A percentile compares a stretch with the other conserved stretches of the same genome.
phyloP scores from a whole-genome alignment of 2,797 vertebrate species.

The Tachyglossus aculeatus region DNA sequence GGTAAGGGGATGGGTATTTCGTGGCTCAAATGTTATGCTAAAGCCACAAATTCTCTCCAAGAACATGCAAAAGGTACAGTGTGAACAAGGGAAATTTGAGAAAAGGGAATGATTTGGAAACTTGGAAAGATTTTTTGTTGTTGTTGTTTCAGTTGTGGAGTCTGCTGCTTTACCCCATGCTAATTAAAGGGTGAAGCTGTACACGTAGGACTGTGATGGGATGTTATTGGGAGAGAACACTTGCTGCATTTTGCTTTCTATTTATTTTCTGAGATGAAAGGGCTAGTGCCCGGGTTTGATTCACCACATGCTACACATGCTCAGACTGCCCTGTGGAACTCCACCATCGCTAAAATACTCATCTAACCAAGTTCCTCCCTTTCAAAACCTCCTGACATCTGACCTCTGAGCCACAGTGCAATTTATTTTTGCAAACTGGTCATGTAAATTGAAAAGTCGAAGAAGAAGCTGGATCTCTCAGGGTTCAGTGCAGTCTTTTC shows the following conservation, averaged over 20 bases:
- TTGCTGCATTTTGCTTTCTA: slow-evolving; percentile 7
- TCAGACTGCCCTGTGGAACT: neutral
- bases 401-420: neutral
- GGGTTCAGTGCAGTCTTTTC: no score
- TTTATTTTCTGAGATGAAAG: slow-evolving; percentile 14
- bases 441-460: neutral
- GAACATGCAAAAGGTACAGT: neutral
- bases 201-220: slow-evolving; percentile 2
- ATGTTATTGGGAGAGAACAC: slow-evolving; percentile 28
- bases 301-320: slow-evolving; percentile 10
- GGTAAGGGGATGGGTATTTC: slow-evolving; percentile 42
- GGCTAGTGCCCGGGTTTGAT: slow-evolving; percentile 19
- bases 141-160: slow-evolving; percentile 11
- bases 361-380: neutral
- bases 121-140: slow-evolving; percentile 35
- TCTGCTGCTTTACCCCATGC: neutral
- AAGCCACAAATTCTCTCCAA: slow-evolving; percentile 36
- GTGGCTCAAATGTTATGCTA: slow-evolving; percentile 20
- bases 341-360: neutral
- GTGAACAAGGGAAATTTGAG: slow-evolving; percentile 27
- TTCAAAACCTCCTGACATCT: neutral
- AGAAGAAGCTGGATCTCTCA: neutral
- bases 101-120: slow-evolving; percentile 29
- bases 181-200: slow-evolving; percentile 53
- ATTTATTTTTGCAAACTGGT: slow-evolving; percentile 4